A percentile compares a stretch with the other conserved stretches of the same genome.
Conservation (phyloP, 2,113 vertebrate genomes). For the Oreochromis tanganicae region DNA sequence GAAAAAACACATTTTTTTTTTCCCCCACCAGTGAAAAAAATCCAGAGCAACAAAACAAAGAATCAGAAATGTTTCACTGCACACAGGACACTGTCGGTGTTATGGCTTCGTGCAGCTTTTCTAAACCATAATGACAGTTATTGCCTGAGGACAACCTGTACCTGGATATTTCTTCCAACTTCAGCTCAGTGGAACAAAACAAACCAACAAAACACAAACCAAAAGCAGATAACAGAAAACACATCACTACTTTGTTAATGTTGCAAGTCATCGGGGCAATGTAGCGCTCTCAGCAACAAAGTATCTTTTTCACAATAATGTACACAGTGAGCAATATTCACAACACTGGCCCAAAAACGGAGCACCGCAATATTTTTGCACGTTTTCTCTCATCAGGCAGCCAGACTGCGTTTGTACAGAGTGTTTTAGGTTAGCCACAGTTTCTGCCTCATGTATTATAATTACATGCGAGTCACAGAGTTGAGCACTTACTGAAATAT, state of each 20-base stretch:
- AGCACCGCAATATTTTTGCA: background rate
- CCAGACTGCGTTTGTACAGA: background rate
- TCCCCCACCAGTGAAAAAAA: background rate
- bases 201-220: background rate
- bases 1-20: background rate
- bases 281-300: background rate
- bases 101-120: constrained; percentile 7
- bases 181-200: background rate
- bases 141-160: constrained; percentile 4
- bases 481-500: background rate
- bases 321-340: constrained; percentile 35
- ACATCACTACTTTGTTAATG: background rate
- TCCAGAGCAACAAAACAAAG: background rate
- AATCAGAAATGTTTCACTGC: background rate
- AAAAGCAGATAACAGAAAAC: background rate
- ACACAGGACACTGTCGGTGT: background rate
- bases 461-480: background rate
- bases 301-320: constrained; percentile 12
- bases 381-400: background rate
- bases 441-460: background rate
- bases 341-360: background rate
- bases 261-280: constrained; percentile 45
- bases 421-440: background rate
- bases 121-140: background rate
- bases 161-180: background rate